phyloP scores from a whole-genome alignment of 1,140 invertebrate genomes.

The Drosophila bocqueti region DNA sequence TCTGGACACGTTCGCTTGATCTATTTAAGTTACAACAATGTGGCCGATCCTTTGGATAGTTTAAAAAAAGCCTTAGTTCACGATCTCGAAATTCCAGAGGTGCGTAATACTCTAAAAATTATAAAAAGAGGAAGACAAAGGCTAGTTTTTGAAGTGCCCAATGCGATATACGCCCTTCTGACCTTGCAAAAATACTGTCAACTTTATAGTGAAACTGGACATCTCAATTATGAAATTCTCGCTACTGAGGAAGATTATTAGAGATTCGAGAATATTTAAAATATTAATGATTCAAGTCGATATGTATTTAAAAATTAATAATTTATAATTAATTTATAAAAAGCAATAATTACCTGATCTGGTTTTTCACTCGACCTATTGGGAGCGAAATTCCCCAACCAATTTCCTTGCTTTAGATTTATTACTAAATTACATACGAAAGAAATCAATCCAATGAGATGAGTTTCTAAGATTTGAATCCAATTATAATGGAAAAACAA shows the following conservation, averaged over 20 bases:
- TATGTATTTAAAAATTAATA: not conserved
- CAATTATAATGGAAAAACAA: not conserved
- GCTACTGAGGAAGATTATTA: not conserved
- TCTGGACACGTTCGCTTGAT: constrained; percentile 6
- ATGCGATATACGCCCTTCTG: constrained; percentile 11
- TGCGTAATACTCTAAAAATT: not conserved
- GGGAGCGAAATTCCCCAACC: not conserved
- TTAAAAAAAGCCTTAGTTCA: not conserved
- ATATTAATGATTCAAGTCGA: not conserved
- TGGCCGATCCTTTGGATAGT: constrained; percentile 2
- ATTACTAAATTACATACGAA: not conserved
- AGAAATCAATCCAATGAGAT: not conserved
- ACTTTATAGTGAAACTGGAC: not conserved
- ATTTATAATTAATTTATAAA: not conserved
- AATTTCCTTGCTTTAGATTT: not conserved
- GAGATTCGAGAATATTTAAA: not conserved
- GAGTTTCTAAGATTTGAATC: not conserved
- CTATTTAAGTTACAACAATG: constrained; percentile 18
- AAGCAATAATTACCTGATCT: not conserved
- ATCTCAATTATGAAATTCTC: constrained; percentile 22
- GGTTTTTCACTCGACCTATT: not conserved
- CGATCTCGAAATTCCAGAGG: constrained; percentile 22
- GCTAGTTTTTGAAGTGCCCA: constrained; percentile 14
- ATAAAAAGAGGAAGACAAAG: constrained; percentile 4
- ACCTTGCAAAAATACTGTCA: constrained; percentile 12